phyloP scores from a whole-genome alignment of 2,113 vertebrate species.

The Varanus salvator region DNA sequence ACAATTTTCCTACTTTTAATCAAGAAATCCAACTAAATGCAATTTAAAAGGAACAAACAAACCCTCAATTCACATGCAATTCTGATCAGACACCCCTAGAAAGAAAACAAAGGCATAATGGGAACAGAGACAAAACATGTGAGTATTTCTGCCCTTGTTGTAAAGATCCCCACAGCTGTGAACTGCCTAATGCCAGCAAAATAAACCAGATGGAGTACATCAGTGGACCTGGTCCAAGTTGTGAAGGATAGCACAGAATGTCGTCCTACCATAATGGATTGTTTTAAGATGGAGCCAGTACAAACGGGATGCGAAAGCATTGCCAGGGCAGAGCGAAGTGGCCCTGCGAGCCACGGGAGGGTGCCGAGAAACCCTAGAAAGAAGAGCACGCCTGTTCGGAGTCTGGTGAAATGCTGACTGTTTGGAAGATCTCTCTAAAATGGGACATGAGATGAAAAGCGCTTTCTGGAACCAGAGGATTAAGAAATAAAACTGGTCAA shows the following conservation, averaged over 20 bases:
- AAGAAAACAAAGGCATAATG: conserved; percentile 31
- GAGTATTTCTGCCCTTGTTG: conserved; percentile 60
- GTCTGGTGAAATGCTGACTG: background rate
- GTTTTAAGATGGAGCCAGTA: conserved; percentile 60
- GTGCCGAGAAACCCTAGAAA: background rate
- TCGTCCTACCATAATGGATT: conserved; percentile 63
- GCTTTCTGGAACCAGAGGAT: background rate
- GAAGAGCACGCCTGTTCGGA: background rate
- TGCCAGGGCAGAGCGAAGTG: conserved; percentile 32
- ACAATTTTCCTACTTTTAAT: background rate
- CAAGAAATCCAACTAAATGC: background rate
- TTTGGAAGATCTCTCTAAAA: background rate
- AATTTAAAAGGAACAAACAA: background rate
- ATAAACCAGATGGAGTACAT: conserved; percentile 66
- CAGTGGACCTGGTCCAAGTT: conserved; percentile 64
- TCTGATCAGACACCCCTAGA: background rate
- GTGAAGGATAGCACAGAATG: conserved; percentile 59
- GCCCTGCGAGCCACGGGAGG: background rate
- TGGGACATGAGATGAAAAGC: background rate
- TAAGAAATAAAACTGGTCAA: background rate
- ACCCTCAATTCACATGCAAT: background rate
- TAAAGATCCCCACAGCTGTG: conserved; percentile 68
- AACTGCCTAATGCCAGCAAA: conserved; percentile 61
- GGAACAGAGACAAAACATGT: conserved; percentile 48
- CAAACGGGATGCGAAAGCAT: conserved; percentile 36